These are phyloP conservation scores for Oligia latruncula DNA, from an alignment of 2,888 invertebrate genomes.

Conservation along the genomic window DNA sequence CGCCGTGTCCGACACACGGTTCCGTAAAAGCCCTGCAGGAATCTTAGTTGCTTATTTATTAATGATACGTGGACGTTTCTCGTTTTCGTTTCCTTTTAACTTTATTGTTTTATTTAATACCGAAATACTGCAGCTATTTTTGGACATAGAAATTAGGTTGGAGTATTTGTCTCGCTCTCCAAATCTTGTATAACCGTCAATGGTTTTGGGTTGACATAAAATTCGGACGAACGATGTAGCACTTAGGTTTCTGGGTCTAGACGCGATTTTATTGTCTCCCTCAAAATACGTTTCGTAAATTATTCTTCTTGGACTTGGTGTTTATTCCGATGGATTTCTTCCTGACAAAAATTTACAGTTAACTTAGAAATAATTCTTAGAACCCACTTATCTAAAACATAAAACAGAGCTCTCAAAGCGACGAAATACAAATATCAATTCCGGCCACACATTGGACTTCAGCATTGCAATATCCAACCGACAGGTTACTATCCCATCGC, in stretches of 20 bases:
- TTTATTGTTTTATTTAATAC: slow-evolving; percentile 66
- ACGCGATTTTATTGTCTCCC: slow-evolving; percentile 5
- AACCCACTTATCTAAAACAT: not conserved
- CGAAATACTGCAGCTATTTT: slow-evolving; percentile 54
- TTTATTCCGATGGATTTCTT: not conserved
- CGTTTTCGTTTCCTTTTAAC: slow-evolving; percentile 62
- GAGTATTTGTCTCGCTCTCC: slow-evolving; percentile 26
- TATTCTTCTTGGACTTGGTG: not conserved
- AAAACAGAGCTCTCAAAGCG: not conserved
- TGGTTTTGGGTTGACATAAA: slow-evolving; percentile 33
- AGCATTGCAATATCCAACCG: slow-evolving; percentile 43
- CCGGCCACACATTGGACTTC: slow-evolving; percentile 36
- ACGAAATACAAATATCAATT: slow-evolving; percentile 25
- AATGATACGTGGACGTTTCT: slow-evolving; percentile 60
- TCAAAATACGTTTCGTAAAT: slow-evolving; percentile 10
- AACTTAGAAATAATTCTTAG: not conserved
- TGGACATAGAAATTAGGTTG: slow-evolving; percentile 51
- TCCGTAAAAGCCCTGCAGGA: slow-evolving; percentile 51
- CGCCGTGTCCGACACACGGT: slow-evolving; percentile 49
- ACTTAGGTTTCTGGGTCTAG: slow-evolving; percentile 20
- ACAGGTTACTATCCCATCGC: slow-evolving; percentile 33
- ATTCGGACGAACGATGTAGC: slow-evolving; percentile 7
- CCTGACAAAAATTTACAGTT: not conserved
- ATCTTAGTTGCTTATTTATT: slow-evolving; percentile 66
- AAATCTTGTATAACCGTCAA: slow-evolving; percentile 21